A percentile compares a stretch with the other conserved stretches of the same genome.
Evolutionary conservation across 2,797 vertebrate species (phyloP).

Genomic region (Ciconia nigra): DNA sequence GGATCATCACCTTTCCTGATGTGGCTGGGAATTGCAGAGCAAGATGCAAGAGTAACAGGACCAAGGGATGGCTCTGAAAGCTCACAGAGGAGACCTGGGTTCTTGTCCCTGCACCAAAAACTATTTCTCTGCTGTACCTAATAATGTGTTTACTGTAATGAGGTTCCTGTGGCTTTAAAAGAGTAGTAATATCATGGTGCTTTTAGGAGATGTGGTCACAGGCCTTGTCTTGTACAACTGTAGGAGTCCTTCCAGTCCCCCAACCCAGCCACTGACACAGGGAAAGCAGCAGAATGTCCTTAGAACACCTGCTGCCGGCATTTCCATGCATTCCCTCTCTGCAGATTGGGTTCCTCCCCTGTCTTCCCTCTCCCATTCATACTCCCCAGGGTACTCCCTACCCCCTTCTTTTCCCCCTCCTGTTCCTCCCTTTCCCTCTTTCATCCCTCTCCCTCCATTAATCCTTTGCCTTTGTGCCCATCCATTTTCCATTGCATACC

Average conservation of each 20-base stretch:
- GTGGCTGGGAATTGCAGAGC: not conserved
- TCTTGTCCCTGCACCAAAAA: not conserved
- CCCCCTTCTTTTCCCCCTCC: not conserved
- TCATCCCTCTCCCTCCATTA: not conserved
- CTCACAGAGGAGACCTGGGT: not conserved
- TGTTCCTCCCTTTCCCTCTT: not conserved
- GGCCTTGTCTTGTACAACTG: not conserved
- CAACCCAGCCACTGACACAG: not conserved
- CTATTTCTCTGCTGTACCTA: not conserved
- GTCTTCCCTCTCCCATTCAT: not conserved
- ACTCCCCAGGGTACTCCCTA: not conserved
- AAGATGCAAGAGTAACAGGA: not conserved
- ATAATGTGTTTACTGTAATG: not conserved
- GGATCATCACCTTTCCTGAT: not conserved
- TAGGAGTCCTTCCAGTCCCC: not conserved
- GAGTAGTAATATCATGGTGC: not conserved
- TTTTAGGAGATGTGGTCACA: not conserved
- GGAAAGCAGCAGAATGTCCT: not conserved
- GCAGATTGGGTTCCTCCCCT: not conserved
- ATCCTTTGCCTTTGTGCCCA: not conserved
- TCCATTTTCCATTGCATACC: not conserved
- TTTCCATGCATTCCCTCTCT: not conserved
- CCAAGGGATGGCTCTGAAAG: not conserved
- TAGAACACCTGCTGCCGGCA: not conserved
- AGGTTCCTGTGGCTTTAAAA: not conserved